Conservation (phyloP, 2,113 vertebrate genomes). For the Struthidea cinerea region DNA sequence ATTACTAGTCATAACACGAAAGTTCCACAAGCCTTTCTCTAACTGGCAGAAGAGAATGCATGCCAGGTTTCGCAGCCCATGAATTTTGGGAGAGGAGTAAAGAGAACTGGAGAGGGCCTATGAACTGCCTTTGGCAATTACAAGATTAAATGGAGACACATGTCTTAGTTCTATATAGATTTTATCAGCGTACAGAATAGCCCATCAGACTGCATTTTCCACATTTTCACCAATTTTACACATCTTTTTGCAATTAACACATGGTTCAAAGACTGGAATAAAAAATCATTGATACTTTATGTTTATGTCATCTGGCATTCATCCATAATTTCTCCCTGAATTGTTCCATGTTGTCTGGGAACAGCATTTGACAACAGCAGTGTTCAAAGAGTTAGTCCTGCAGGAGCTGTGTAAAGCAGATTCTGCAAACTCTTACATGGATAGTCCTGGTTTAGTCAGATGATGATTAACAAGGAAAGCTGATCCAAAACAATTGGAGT, state of each 20-base stretch:
- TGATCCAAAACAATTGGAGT: not conserved
- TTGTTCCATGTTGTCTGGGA: not conserved
- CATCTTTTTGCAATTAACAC: conserved; percentile 48
- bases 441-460: not conserved
- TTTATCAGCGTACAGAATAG: not conserved
- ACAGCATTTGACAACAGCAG: not conserved
- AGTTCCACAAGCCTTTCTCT: not conserved
- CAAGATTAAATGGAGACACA: conserved; percentile 11
- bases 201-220: not conserved
- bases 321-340: not conserved
- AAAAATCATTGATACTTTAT: not conserved
- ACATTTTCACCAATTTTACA: conserved; percentile 6
- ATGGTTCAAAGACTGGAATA: not conserved
- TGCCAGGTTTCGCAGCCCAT: not conserved
- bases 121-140: not conserved
- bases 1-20: not conserved
- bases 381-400: not conserved
- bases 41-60: not conserved
- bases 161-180: not conserved
- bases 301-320: conserved; percentile 1
- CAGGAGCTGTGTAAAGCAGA: not conserved
- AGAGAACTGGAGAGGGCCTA: not conserved
- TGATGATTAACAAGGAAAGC: not conserved
- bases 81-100: not conserved
- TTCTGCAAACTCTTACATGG: not conserved